A percentile compares a stretch with the other conserved stretches of the same genome.
phyloP scores from a whole-genome alignment of 1,140 invertebrate species.

The Drosophila serrata region DNA sequence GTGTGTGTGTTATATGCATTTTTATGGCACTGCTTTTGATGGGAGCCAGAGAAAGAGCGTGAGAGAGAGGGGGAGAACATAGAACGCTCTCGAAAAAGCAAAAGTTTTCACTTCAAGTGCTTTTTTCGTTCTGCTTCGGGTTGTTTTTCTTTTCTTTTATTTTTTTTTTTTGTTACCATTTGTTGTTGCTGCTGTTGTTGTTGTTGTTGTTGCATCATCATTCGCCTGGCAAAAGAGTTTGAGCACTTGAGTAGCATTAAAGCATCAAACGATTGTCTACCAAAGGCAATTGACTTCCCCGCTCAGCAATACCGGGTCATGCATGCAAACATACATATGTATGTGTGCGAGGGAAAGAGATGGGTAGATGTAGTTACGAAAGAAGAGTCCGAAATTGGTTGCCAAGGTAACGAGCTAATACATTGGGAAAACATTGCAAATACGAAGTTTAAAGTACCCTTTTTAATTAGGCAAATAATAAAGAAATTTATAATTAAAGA shows the following conservation, averaged over 20 bases:
- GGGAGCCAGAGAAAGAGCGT: neutral
- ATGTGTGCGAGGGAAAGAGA: neutral
- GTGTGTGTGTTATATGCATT: slow-evolving; percentile 45
- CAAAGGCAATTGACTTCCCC: slow-evolving; percentile 35
- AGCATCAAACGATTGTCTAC: slow-evolving; percentile 70
- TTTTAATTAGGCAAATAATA: neutral
- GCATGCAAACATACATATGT: neutral
- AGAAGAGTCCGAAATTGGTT: slow-evolving; percentile 2
- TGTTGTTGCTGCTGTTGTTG: slow-evolving; percentile 22
- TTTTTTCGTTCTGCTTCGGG: slow-evolving; percentile 54
- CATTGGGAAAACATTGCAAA: neutral
- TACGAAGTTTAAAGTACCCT: neutral
- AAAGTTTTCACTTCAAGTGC: slow-evolving; percentile 72
- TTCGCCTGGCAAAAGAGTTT: slow-evolving; percentile 67
- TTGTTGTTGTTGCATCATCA: slow-evolving; percentile 47
- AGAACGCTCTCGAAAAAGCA: slow-evolving; percentile 57
- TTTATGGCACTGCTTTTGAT: slow-evolving; percentile 41
- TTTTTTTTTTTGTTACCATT: slow-evolving; percentile 26
- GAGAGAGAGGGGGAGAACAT: neutral
- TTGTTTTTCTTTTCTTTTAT: slow-evolving; percentile 7
- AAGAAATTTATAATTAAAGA: no score
- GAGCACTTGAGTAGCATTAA: slow-evolving; percentile 77
- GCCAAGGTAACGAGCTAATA: neutral
- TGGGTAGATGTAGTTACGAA: neutral
- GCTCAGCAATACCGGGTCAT: slow-evolving; percentile 17